These are phyloP conservation scores for Microctenopoma lineatum DNA, from an alignment of 2,797 vertebrate genomes.

Conservation along the genomic window DNA sequence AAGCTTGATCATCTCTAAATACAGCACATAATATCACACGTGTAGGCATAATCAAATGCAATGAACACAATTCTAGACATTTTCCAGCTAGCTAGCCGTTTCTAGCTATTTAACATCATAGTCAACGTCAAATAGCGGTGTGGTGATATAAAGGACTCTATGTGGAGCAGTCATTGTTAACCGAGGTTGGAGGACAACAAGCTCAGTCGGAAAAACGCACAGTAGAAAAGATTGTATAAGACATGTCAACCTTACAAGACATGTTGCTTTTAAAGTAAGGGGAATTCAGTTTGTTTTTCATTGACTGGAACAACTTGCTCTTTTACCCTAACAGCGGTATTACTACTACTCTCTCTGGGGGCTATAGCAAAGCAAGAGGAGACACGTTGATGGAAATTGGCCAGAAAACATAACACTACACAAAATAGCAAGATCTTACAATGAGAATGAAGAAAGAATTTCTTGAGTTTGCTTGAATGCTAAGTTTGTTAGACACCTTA, in stretches of 20 bases:
- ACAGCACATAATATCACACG: slow-evolving; percentile 3
- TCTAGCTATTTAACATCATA: background rate
- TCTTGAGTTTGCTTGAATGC: background rate
- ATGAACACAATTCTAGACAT: background rate
- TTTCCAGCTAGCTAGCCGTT: background rate
- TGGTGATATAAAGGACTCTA: slow-evolving; percentile 13
- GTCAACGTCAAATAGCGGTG: slow-evolving; percentile 12
- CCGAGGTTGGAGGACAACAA: background rate
- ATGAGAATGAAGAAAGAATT: slow-evolving; percentile 5
- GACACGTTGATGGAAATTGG: slow-evolving; percentile 19
- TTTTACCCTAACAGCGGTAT: slow-evolving; percentile 10
- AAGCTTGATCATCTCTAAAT: slow-evolving; percentile 5
- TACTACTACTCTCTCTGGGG: slow-evolving; percentile 35
- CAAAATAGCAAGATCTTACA: slow-evolving; percentile 17
- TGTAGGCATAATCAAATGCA: background rate
- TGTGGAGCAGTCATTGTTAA: slow-evolving; percentile 23
- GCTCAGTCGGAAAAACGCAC: slow-evolving; percentile 28
- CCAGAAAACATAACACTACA: slow-evolving; percentile 4
- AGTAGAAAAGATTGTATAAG: slow-evolving; percentile 22
- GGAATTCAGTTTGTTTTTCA: slow-evolving; percentile 49
- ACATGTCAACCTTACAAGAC: slow-evolving; percentile 52
- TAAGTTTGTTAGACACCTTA: slow-evolving; percentile 14
- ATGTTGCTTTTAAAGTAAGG: slow-evolving; percentile 39
- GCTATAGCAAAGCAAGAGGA: slow-evolving; percentile 17
- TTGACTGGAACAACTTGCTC: slow-evolving; percentile 48